phyloP scores from a whole-genome alignment of 2,888 invertebrate genomes.

The Dryocosmus kuriphilus region DNA sequence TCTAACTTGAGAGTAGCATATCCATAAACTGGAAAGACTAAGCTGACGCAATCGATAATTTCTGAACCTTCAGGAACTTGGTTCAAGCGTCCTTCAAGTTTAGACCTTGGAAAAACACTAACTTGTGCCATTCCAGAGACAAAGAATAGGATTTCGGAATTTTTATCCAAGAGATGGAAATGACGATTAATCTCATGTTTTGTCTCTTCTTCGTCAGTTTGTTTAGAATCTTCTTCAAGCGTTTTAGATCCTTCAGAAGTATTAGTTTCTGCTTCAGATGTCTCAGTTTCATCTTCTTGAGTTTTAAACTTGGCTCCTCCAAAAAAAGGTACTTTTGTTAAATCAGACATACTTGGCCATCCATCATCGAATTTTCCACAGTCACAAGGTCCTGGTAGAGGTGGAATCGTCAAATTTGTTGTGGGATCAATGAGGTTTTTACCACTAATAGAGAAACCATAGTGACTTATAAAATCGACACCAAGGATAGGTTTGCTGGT shows the following conservation, averaged over 20 bases:
- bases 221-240: no score
- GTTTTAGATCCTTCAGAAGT: neutral
- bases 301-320: no score
- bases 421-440: neutral
- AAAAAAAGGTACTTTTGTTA: neutral
- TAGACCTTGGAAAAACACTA: slow-evolving; percentile 9
- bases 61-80: neutral
- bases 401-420: neutral
- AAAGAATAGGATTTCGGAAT: slow-evolving; percentile 16
- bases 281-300: neutral
- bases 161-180: slow-evolving; percentile 12
- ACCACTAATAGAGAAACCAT: neutral
- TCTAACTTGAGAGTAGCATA: neutral
- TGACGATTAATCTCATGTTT: neutral
- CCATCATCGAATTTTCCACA: neutral
- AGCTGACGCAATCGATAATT: neutral
- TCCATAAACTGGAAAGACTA: slow-evolving; percentile 13
- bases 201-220: neutral
- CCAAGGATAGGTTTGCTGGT: neutral
- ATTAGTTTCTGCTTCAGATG: neutral
- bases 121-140: neutral
- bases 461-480: neutral
- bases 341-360: neutral
- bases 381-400: neutral
- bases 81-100: neutral